phyloP scores from a whole-genome alignment of 2,888 invertebrate genomes.

The Ormyrus nitidulus region DNA sequence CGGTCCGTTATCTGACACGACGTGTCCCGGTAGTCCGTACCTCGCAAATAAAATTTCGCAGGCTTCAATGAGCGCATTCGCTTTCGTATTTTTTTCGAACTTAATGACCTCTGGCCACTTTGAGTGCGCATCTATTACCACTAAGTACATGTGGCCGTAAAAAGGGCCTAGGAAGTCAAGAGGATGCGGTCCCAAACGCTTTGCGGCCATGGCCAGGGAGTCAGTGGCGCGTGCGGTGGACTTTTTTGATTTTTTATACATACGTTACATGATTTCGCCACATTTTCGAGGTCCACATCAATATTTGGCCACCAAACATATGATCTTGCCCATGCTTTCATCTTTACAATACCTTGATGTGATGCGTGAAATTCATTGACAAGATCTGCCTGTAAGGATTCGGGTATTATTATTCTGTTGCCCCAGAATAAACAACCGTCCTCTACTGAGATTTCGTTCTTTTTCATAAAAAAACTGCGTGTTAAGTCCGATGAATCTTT shows the following conservation, averaged over 20 bases:
- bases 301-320: conserved; percentile 60
- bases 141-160: conserved; percentile 57
- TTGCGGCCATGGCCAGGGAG: conserved; percentile 55
- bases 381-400: conserved; percentile 11
- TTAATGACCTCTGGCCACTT: conserved; percentile 56
- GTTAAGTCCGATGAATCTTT: conserved; percentile 8
- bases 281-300: conserved; percentile 31
- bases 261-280: conserved; percentile 4
- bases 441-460: conserved; percentile 48
- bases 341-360: conserved; percentile 9
- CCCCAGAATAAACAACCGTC: conserved; percentile 55
- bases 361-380: conserved; percentile 33
- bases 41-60: conserved; percentile 41
- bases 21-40: neutral
- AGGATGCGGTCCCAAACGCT: conserved; percentile 58
- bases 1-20: neutral
- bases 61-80: conserved; percentile 45
- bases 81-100: conserved; percentile 52
- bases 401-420: conserved; percentile 40
- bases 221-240: neutral
- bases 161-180: conserved; percentile 60
- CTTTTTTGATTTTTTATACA: conserved; percentile 4
- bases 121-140: conserved; percentile 61
- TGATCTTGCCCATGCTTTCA: conserved; percentile 57
- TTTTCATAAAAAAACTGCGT: neutral